Base-by-base conservation (phyloP, 2,113 vertebrate species). In the Daubentonia madagascariensis region DNA sequence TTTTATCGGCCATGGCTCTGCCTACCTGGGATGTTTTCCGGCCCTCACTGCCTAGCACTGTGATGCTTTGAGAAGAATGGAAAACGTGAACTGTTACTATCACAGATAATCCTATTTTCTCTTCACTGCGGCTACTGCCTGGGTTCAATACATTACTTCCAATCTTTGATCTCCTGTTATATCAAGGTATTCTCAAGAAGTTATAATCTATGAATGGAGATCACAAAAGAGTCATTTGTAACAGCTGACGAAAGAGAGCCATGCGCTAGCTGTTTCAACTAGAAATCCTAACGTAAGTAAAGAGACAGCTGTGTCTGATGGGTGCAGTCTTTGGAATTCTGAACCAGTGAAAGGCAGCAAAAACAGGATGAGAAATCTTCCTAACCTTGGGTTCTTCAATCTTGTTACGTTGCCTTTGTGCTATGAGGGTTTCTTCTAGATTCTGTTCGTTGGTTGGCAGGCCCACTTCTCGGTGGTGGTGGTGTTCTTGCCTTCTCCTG, bases 21-120 rank as follows among this genome's bases (percentile, higher is more conserved):
- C 12, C 48, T n/a, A 16, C 54, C 2, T 18, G 4, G 5, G 50
- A 40, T 43, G 40, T 76, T 68, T 75, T 7, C 16, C 84, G 92
- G 3, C 37, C 43, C 52, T 35, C 2, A 3, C 1, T 5, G n/a
- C 18, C 6, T 5, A 28, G 40, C 17, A 10, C 23, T 25, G 0
- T 2, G 59, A 5, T 59, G 18, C 30, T 67, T 37, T 78, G 20
- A 89, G 59, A 50, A 32, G 59, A 25, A 52, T 25, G 17, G 35
- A 13, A 30, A 14, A 1, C 14, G 1, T 7, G 18, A 50, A 48
- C 12, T 35, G 2, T 84, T 48, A 7, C 48, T 18, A 12, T 28
- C 75, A 37, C 43, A 63, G 67, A n/a, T 28, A 1, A 12, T 16
- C 17, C 50, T 23, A 0, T 48, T 70, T 75, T 83, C 45, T 35